A percentile compares a stretch with the other conserved stretches of the same genome.
Conservation (phyloP, 2,888 invertebrate genomes). For the Paralinhomoeus sp. region DNA sequence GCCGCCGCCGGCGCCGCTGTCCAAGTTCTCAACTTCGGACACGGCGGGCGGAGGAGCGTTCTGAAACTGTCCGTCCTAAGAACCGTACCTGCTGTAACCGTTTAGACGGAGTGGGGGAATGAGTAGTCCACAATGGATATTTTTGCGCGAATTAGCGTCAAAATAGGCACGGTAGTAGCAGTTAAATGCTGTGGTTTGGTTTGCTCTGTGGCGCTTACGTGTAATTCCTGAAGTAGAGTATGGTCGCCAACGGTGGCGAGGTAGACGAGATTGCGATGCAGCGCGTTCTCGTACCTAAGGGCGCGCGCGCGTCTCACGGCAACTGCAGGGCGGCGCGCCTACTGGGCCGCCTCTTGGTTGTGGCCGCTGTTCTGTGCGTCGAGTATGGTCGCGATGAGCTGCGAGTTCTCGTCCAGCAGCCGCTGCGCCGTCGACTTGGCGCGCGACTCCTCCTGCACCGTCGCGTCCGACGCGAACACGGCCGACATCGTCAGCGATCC, state of each 20-base stretch:
- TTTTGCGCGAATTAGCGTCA: too few species aligned
- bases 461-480: not conserved
- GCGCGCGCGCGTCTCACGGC: too few species aligned
- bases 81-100: too few species aligned
- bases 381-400: conserved; percentile 82
- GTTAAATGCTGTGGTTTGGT: too few species aligned
- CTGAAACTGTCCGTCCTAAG: too few species aligned
- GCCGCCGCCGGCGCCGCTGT: not conserved
- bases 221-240: conserved; percentile 33
- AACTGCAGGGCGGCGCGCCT: too few species aligned
- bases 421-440: not conserved
- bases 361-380: conserved; percentile 81
- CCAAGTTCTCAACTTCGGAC: too few species aligned
- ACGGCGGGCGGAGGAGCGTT: too few species aligned
- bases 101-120: too few species aligned
- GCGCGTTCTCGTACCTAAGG: conserved; percentile 62
- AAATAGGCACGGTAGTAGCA: too few species aligned
- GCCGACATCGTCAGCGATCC: conserved; percentile 1
- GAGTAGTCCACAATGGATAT: too few species aligned
- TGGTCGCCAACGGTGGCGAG: conserved; percentile 88
- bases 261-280: conserved; percentile 84
- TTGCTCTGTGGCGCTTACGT: too few species aligned
- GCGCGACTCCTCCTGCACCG: not conserved
- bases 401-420: conserved; percentile 82
- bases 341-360: not conserved